Evolutionary conservation across 2,113 vertebrate genomes (phyloP).

Genomic region (Pagrus major): DNA sequence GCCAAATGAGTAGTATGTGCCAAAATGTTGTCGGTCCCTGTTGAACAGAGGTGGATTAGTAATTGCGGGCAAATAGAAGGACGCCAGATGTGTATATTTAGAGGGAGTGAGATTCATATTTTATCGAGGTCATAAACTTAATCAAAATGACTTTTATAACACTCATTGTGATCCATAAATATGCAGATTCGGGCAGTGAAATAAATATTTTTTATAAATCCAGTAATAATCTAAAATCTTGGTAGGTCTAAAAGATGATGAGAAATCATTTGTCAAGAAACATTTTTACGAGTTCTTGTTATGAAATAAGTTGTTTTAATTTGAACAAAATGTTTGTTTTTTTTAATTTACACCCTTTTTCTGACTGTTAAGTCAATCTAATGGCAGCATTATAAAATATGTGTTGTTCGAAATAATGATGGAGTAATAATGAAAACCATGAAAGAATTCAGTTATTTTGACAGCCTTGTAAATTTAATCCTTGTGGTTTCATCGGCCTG

Average conservation of each 20-base stretch:
- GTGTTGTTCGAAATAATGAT: neutral
- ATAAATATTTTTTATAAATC: neutral
- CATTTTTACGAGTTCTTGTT: neutral
- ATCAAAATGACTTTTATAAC: neutral
- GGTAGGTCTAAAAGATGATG: no score
- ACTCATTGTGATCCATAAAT: neutral
- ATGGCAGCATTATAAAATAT: neutral
- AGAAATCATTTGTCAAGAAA: neutral
- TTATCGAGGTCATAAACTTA: neutral
- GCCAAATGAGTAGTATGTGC: neutral
- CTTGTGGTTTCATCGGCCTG: neutral
- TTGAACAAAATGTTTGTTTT: neutral
- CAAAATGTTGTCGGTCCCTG: conserved; percentile 3
- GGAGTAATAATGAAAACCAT: neutral
- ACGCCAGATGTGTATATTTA: neutral
- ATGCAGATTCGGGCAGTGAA: neutral
- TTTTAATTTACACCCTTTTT: neutral
- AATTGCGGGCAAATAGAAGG: neutral
- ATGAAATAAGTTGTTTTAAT: neutral
- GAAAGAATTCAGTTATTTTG: neutral
- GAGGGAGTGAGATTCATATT: neutral
- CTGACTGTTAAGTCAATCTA: neutral
- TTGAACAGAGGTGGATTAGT: neutral
- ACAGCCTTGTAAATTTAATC: neutral
- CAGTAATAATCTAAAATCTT: neutral